These are phyloP conservation scores for Agelaius phoeniceus DNA, from an alignment of 2,113 vertebrate genomes.

Conservation along the genomic window DNA sequence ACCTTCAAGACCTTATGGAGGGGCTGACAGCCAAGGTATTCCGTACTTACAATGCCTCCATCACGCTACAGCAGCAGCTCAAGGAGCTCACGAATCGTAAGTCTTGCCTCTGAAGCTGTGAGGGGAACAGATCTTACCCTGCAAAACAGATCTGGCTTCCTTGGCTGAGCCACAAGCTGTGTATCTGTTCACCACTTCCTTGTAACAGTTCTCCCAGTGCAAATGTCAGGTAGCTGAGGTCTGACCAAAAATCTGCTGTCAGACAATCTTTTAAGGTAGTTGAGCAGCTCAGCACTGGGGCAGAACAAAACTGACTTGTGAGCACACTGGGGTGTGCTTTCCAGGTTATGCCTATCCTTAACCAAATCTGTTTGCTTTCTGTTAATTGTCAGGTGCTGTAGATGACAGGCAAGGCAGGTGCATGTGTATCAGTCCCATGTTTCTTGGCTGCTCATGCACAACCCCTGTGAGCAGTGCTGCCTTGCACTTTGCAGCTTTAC, in stretches of 20 bases:
- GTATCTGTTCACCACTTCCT: neutral
- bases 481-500: neutral
- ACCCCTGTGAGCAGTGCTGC: neutral
- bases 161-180: neutral
- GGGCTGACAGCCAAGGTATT: constrained; percentile 98
- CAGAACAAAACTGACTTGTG: neutral
- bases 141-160: neutral
- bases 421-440: neutral
- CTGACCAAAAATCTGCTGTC: neutral
- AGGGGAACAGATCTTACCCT: neutral
- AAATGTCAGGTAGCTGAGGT: neutral
- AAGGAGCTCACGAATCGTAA: constrained; percentile 90
- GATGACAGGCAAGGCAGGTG: neutral
- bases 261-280: neutral
- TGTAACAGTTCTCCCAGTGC: neutral
- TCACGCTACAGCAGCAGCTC: constrained; percentile 92
- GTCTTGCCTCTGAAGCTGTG: constrained; percentile 40
- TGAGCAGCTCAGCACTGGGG: neutral
- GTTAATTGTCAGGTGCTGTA: neutral
- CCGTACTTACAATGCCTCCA: constrained; percentile 98
- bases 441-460: neutral
- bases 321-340: neutral
- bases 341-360: neutral
- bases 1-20: constrained; percentile 98
- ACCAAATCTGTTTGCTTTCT: neutral